phyloP scores from a whole-genome alignment of 2,888 invertebrate species.

The Tromatobia lineatoria region DNA sequence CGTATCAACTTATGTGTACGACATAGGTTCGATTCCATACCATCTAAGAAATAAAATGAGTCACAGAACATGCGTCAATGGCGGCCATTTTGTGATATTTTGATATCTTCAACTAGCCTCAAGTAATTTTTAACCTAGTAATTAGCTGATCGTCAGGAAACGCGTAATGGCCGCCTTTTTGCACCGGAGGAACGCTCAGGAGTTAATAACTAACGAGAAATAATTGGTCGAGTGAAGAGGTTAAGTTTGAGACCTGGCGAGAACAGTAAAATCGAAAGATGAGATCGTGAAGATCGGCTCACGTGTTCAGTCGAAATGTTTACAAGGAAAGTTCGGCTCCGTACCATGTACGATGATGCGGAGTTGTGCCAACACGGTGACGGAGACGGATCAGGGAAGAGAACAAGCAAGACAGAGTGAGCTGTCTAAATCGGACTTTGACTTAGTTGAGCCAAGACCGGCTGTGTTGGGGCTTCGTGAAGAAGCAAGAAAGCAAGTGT shows the following conservation, averaged over 20 bases:
- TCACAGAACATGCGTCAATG: too few species aligned
- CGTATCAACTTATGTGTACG: too few species aligned
- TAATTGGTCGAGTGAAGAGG: not conserved
- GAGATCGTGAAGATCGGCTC: slow-evolving; percentile 1
- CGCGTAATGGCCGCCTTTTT: too few species aligned
- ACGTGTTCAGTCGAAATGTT: slow-evolving; percentile 37
- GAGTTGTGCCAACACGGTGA: slow-evolving; percentile 23
- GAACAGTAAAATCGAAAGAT: not conserved
- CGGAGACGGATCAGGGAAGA: not conserved
- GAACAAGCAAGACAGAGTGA: slow-evolving; percentile 3
- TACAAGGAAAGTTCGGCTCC: slow-evolving; percentile 13
- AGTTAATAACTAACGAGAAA: not conserved
- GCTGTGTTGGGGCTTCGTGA: slow-evolving; percentile 61
- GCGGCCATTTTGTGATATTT: too few species aligned
- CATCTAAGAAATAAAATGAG: too few species aligned
- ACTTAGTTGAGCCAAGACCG: slow-evolving; percentile 67
- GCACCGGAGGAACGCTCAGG: too few species aligned
- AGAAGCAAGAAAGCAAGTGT: slow-evolving; percentile 54
- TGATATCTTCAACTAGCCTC: too few species aligned
- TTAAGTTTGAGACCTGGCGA: not conserved
- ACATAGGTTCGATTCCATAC: too few species aligned
- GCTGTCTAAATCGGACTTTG: slow-evolving; percentile 61
- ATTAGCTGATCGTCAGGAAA: too few species aligned
- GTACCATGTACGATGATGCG: slow-evolving; percentile 21
- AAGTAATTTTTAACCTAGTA: too few species aligned